Percentiles rank a stretch among this genome's conserved stretches.
These are phyloP conservation scores for Limanda limanda DNA, from an alignment of 2,113 vertebrate genomes.

Conservation along the genomic window DNA sequence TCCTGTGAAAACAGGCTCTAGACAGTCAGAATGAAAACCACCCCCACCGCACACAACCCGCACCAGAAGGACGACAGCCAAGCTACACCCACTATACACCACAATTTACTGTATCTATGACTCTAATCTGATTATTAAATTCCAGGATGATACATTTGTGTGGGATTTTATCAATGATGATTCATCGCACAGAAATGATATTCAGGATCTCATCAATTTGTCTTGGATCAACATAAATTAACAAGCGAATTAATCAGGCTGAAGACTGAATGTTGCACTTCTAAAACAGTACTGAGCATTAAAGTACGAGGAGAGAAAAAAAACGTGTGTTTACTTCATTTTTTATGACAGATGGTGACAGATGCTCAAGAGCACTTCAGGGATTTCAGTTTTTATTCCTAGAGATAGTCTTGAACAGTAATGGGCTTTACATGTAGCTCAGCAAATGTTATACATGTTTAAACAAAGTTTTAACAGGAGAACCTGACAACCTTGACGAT, in stretches of 20 bases:
- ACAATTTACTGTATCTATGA: conserved; percentile 43
- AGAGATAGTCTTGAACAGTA: conserved; percentile 15
- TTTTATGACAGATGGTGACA: conserved; percentile 17
- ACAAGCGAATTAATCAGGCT: conserved; percentile 8
- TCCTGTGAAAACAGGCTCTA: conserved; percentile 33
- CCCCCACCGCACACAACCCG: neutral
- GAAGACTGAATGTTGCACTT: conserved; percentile 2
- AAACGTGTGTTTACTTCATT: conserved; percentile 25
- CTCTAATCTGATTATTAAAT: conserved; percentile 58
- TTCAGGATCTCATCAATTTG: conserved; percentile 42
- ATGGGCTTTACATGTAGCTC: conserved; percentile 7
- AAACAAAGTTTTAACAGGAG: conserved; percentile 19
- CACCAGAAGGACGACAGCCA: conserved; percentile 24
- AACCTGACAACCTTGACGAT: neutral
- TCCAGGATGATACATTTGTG: conserved; percentile 55
- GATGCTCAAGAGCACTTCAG: conserved; percentile 17
- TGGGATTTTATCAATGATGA: conserved; percentile 55
- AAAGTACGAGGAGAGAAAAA: conserved; percentile 1
- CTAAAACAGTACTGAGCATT: neutral
- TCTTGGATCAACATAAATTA: conserved; percentile 47
- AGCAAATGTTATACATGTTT: conserved; percentile 17
- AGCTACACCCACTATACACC: conserved; percentile 7
- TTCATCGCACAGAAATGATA: conserved; percentile 43
- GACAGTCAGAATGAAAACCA: conserved; percentile 13
- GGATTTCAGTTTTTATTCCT: conserved; percentile 30